Base-by-base conservation (phyloP, 2,797 vertebrate genomes). In the Hoplostethus mediterraneus region DNA sequence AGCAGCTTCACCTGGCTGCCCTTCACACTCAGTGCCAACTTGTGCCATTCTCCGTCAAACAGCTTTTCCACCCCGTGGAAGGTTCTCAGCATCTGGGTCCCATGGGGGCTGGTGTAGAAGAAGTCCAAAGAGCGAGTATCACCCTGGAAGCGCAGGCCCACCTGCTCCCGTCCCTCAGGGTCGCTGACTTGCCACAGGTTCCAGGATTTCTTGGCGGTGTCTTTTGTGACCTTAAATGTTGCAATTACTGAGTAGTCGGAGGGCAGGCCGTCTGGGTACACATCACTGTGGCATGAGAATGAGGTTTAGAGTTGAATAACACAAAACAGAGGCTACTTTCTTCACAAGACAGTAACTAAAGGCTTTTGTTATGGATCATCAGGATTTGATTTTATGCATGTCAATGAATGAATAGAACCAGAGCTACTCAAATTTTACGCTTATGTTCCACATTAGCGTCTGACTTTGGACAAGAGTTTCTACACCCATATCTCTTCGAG, bases 171-270 rank as follows among this genome's bases (percentile, higher is more conserved):
- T 10, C 92, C 93, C n/a, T 91, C 71, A 5, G 87, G 89, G 82
- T 92, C 89, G 14, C 92, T 95, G 73, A 96, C 86, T 88, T 95
- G 91, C 94, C 93, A 94, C 71, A 95, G 92, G 89, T 94, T 91
- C 93, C 92, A 95, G 67, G 87, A 84, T 16, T 79, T 85, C 78
- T 64, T 53, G 13, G 77, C 85, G 0, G 79, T 77, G 53, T 90
- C 88, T 52, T 93, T 90, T 51, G 85, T 85, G 76, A 90, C 74
- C 82, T 95, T 95, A 80, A 95, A 96, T 9, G 91, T 94, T 59
- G 82, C 84, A 6, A 90, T 92, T 83, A 95, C 25, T 0, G 93
- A 95, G 84, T 94, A 95, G 78, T 95, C 49, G 0, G 89, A 88
- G 44, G 93, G 92, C 47, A 96, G 91, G 57, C 93, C 94, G 25